Evolutionary conservation across 1,140 invertebrate genomes (phyloP).

Genomic region (Diabrotica virgifera): DNA sequence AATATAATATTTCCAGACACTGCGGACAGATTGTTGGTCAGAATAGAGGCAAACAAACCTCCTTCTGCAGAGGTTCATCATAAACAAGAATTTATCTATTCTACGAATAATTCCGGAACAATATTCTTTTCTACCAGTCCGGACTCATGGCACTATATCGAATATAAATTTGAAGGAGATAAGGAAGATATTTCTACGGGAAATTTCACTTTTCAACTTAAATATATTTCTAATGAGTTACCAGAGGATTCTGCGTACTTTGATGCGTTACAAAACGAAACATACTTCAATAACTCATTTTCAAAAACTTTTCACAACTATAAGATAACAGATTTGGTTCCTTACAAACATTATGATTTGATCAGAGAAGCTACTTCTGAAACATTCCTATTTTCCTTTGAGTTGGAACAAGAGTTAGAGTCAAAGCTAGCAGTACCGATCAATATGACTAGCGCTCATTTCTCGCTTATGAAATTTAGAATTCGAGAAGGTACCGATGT

Average conservation of each 20-base stretch:
- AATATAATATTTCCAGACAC: constrained; percentile 28
- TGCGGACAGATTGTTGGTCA: constrained; percentile 41
- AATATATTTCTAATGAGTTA: constrained; percentile 24
- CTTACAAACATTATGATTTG: constrained; percentile 49
- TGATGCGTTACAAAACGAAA: constrained; percentile 22
- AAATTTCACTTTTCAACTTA: constrained; percentile 21
- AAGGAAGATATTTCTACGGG: constrained; percentile 25
- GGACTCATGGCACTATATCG: constrained; percentile 56
- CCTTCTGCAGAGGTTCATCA: constrained; percentile 48
- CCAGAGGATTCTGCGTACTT: constrained; percentile 3
- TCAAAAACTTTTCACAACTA: constrained; percentile 24
- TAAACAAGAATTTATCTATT: constrained; percentile 43
- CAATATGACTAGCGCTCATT: constrained; percentile 59
- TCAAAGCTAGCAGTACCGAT: constrained; percentile 55
- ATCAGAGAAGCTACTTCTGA: constrained; percentile 64
- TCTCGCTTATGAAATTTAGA: constrained; percentile 62
- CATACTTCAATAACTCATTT: constrained; percentile 26
- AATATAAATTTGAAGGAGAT: constrained; percentile 41
- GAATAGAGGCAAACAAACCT: constrained; percentile 48
- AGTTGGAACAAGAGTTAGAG: constrained; percentile 56
- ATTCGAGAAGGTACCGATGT: constrained; percentile 66
- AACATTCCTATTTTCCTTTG: constrained; percentile 70
- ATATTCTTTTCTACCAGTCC: constrained; percentile 55
- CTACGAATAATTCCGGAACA: constrained; percentile 29
- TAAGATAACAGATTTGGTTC: constrained; percentile 26